Evolutionary conservation across 1,140 invertebrate genomes (phyloP), one percentile per base, ranked within the genome.

Genomic region (Centruroides vittatus): DNA sequence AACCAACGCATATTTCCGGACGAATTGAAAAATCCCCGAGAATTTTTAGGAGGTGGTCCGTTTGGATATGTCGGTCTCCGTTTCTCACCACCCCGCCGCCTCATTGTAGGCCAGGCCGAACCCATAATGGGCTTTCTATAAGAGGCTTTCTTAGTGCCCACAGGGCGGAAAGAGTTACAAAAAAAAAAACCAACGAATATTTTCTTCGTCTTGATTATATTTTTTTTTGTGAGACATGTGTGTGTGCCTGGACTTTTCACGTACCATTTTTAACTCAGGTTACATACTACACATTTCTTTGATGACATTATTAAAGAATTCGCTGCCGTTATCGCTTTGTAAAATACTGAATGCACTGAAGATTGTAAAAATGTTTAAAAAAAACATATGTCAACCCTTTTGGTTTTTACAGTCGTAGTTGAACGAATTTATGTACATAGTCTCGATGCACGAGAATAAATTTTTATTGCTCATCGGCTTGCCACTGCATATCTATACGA

Each of bases 201-300:
- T 58, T 57, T 60, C 57, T 8, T 60, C 23, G 47, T 66, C 50
- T 23, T 62, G 58, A 47, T 66, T 66, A 23, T 23, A 23, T 23
- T 2, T 23, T n/a, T n/a, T n/a, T n/a, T n/a, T n/a, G n/a, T n/a
- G n/a, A n/a, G n/a, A n/a, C n/a, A n/a, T n/a, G n/a, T n/a, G n/a
- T n/a, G n/a, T n/a, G 23, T 23, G 63, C 36, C 63, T 58, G 3
- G 63, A 63, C 47, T 60, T 63, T 23, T 63, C 63, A 35, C 61
- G 63, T 8, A 65, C 58, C 35, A 65, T 59, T 56, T 65, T 63
- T 34, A 60, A 46, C 47, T 56, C 59, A 46, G 46, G 53, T 35
- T 49, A 54, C 57, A 48, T 55, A 51, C 10, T 13, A 52, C 52
- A 55, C 49, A 49, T 23, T 54, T 46, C 41, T n/a, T 41, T 41